Evolutionary conservation across 1,140 invertebrate species (phyloP).

Genomic region (Lasioglossum albipes): DNA sequence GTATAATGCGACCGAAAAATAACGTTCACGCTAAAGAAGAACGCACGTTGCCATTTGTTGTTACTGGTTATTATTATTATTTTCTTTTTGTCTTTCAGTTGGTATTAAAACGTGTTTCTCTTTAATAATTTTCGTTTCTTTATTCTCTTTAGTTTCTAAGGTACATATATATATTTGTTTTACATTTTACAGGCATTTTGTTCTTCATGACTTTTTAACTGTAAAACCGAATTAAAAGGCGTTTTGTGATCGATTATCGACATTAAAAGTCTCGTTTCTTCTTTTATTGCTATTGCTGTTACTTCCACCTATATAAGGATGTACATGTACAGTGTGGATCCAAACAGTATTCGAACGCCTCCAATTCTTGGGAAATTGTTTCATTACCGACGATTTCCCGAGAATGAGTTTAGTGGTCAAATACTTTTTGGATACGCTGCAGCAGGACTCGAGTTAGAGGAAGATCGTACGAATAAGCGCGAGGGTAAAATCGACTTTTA

Average conservation of each 20-base stretch:
- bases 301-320: no score
- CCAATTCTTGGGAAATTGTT: no score
- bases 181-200: conserved; percentile 14
- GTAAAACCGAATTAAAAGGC: conserved; percentile 10
- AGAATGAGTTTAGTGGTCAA: no score
- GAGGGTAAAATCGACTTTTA: no score
- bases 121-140: background rate
- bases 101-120: background rate
- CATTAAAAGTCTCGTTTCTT: background rate
- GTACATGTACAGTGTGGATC: no score
- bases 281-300: background rate
- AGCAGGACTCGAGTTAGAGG: no score
- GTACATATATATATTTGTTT: background rate
- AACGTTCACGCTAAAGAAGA: conserved; percentile 23
- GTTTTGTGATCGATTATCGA: background rate
- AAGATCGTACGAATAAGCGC: no score
- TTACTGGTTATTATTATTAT: conserved; percentile 19
- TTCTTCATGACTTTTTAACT: background rate
- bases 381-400: no score
- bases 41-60: conserved; percentile 31
- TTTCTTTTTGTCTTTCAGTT: conserved; percentile 15
- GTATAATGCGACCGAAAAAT: conserved; percentile 9
- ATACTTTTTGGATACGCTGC: no score
- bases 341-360: no score
- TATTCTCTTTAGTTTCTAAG: conserved; percentile 8